Base-by-base conservation (phyloP, 2,113 vertebrate species). In the Ariopsis seemanni region DNA sequence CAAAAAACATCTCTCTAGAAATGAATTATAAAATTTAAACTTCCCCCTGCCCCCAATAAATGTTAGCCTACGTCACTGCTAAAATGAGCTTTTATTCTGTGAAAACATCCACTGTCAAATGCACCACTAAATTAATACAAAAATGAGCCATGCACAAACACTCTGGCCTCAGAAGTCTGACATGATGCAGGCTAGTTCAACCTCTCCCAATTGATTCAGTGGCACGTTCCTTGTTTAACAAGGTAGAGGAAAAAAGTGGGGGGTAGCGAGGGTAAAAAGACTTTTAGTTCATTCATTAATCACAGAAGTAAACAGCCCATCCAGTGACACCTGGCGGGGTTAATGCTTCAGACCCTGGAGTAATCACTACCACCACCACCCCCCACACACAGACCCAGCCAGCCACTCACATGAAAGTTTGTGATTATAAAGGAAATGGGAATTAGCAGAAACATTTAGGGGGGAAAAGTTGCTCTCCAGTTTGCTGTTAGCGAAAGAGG, bases 391-490 rank as follows among this genome's bases (percentile, higher is more conserved):
- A 75, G 2, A 25, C 92, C 92, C 93, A 71, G 91, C 93, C 92
- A 95, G 94, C 95, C 94, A 96, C 95, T 96, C 96, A 96, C 95
- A 95, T 96, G 95, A 96, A 97, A 96, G 94, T 93, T 93, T 96
- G 94, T 96, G 96, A 97, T 97, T 97, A 95, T 96, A 94, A 96
- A 97, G 97, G 97, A 98, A 98, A 97, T 96, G 95, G 95, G 96
- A 97, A 97, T 97, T 97, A 97, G 95, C 96, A 97, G 96, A 94
- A 97, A 97, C 96, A 95, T 94, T 94, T 96, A 92, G 94, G 94
- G 69, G 82, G 69, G 34, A 60, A 94, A 92, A 96, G 94, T 91
- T 93, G 85, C 93, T 88, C 94, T 94, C 92, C 93, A 95, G 94
- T 94, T 91, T 84, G 79, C 89, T 94, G 93, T 94, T 96, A 95